Base-by-base conservation (phyloP, 2,797 vertebrate genomes). In the Oryzias sinensis region DNA sequence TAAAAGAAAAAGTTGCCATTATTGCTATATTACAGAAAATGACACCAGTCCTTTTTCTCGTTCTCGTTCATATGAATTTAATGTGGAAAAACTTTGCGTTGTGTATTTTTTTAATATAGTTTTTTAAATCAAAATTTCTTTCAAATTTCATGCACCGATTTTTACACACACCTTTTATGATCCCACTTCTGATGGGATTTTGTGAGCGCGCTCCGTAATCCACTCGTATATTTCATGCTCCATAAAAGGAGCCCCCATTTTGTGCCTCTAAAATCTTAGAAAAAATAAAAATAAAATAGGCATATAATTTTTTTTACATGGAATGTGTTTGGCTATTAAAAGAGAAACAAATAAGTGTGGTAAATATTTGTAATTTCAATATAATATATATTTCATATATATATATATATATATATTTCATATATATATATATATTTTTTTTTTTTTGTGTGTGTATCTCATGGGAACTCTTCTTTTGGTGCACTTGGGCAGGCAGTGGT, bases 381-480 rank as follows among this genome's bases (percentile, higher is more conserved):
- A 33, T 8, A 8, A 33, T 8, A 33, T 8, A 33, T 33, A 33
- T 33, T 33, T 9, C 1, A 33, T 37, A 4, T 45, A 14, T 18
- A 6, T 40, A 5, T 27, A 0, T 52, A 9, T 25, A 6, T 52
- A 13, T 46, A 6, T 40, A n/a, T 33, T 18, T n/a, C n/a, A 8
- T 33, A 8, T 33, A 33, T 8, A 9, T 33, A 33, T 9, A 33
- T 33, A 33, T 33, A 33, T n/a, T n/a, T n/a, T n/a, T n/a, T n/a
- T 18, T 1, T 18, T 1, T 18, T 1, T 18, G 18, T 18, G 18
- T 18, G 18, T 18, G 18, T 6, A 15, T n/a, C 24, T 61, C 50
- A 37, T 82, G 79, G 81, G 83, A 82, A 88, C 87, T 89, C 91
- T 90, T 89, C 90, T 93, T 37, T 37, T 37, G 33, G 33, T 11